Conservation (phyloP, 2,797 vertebrate genomes). For the Schizopygopsis pylzovi region DNA sequence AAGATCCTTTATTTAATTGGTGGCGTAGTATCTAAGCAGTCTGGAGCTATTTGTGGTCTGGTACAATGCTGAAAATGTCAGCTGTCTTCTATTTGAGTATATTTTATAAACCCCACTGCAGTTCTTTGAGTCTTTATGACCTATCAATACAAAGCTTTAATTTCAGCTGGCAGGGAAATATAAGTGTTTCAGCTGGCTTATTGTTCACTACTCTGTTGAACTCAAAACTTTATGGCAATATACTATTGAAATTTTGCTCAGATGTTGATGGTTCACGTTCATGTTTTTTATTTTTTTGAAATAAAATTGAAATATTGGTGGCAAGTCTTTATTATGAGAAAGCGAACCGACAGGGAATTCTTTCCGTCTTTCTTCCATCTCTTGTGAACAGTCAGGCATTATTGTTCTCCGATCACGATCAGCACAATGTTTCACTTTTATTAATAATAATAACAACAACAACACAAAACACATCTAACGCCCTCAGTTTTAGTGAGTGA, state of each 20-base stretch:
- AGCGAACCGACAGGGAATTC: not conserved
- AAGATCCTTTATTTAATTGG: slow-evolving; percentile 77
- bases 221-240: not conserved
- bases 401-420: slow-evolving; percentile 40
- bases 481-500: slow-evolving; percentile 76
- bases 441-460: slow-evolving; percentile 59
- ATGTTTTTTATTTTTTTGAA: too few species aligned
- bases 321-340: slow-evolving; percentile 6
- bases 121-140: slow-evolving; percentile 64
- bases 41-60: slow-evolving; percentile 82
- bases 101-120: slow-evolving; percentile 69
- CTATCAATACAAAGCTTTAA: slow-evolving; percentile 40
- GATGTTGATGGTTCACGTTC: not conserved
- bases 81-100: slow-evolving; percentile 77
- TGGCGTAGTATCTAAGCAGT: slow-evolving; percentile 69
- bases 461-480: slow-evolving; percentile 61
- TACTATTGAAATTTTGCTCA: not conserved
- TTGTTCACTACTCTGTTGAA: slow-evolving; percentile 7
- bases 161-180: not conserved
- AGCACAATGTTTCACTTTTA: slow-evolving; percentile 55
- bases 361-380: slow-evolving; percentile 15
- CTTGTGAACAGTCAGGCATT: slow-evolving; percentile 34
- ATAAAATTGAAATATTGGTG: not conserved
- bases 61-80: slow-evolving; percentile 83
- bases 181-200: not conserved